Evolutionary conservation across 2,888 invertebrate genomes (phyloP), one percentile per base, ranked within the genome.

Genomic region (Nezara viridula): DNA sequence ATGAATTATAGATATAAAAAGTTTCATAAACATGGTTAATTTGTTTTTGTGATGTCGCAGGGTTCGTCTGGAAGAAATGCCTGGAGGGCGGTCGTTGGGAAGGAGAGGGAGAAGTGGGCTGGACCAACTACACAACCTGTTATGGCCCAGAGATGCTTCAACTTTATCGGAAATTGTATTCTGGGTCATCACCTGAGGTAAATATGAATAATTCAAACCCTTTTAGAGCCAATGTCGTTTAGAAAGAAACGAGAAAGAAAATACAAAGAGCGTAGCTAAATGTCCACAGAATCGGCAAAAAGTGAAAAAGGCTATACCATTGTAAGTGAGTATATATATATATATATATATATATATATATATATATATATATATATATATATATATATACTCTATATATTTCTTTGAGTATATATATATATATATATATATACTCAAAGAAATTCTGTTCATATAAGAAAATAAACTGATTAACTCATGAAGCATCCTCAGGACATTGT

Each of bases 61-160:
- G 95, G 92, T 94, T 94, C 90, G 97, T 96, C 2, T 95, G 94
- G 92, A 95, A 96, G 90, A 94, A 94, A 66, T 97, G 97, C 92
- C 95, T 95, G 6, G 91, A 93, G 0, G 94, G 95, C 47, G 97
- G 97, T 0, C 93, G 93, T 4, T 98, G 97, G 97, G 92, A 91
- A 73, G 91, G 91, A 27, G 90, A 91, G 24, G 91, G 91, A 90
- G 90, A 92, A 1, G 93, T 92, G 37, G 97, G 97, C 4, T 97
- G 97, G 96, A 97, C 97, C 4, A 96, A 98, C 93, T 98, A 96
- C 92, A 96, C 96, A 0, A 95, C 95, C 0, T 98, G 98, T 92
- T 96, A 96, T 91, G 95, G 96, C 10, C 94, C 95, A 0, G 95
- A 96, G 92, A 95, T 96, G 88, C 94, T 94, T 85, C 93, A 94